A percentile compares a stretch with the other conserved stretches of the same genome.
phyloP scores from a whole-genome alignment of 2,113 vertebrate genomes.

The Pygoscelis adeliae region DNA sequence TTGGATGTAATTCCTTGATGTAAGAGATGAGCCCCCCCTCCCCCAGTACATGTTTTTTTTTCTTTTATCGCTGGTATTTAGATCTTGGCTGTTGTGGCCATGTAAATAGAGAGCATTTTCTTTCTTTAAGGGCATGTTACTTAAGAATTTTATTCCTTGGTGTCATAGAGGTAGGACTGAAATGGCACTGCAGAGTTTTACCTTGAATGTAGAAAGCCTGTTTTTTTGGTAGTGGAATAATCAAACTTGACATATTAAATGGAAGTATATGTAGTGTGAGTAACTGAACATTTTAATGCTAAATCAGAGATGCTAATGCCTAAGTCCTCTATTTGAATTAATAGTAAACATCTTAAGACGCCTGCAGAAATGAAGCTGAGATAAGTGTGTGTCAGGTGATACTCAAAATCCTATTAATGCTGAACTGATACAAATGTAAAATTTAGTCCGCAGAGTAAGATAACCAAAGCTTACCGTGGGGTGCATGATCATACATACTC shows the following conservation, averaged over 20 bases:
- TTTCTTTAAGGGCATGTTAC: accelerated
- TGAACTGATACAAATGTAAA: not conserved
- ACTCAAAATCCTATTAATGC: not conserved
- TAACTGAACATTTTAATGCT: not conserved
- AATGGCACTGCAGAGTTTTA: not conserved
- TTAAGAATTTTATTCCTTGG: not conserved
- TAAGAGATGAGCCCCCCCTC: not conserved
- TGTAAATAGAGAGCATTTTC: not conserved
- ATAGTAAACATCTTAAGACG: not conserved
- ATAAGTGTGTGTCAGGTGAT: not conserved
- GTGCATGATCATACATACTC: not conserved
- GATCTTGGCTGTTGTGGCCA: not conserved
- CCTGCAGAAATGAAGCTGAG: not conserved
- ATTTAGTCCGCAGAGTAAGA: not conserved
- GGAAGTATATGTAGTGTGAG: not conserved
- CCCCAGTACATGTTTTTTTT: not conserved
- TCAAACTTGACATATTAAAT: not conserved
- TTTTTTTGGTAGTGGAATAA: not conserved
- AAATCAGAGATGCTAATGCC: not conserved
- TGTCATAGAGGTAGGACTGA: not conserved
- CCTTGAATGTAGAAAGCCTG: not conserved
- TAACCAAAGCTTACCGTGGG: not conserved
- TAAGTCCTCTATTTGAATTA: not conserved
- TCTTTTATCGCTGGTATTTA: not conserved
- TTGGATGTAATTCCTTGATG: not conserved